Conservation (phyloP, 53 echinoderm and acorn worm genomes). For the Pentamera pediparva region DNA sequence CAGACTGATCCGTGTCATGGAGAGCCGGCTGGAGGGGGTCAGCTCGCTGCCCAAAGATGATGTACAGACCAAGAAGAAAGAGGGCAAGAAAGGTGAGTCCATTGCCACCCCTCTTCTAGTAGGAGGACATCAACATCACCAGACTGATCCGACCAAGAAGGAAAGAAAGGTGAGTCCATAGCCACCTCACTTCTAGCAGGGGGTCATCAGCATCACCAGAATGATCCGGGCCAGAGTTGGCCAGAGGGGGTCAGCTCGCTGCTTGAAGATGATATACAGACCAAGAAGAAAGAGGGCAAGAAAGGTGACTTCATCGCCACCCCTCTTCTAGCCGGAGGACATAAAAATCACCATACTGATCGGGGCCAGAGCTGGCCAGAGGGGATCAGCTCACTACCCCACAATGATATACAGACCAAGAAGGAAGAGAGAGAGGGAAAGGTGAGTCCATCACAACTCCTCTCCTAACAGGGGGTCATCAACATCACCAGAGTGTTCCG, state of each 20-base stretch:
- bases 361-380: conserved; percentile 55
- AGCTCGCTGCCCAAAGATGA: conserved; percentile 60
- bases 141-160: no score
- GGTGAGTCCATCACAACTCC: conserved; percentile 50
- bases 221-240: conserved; percentile 76
- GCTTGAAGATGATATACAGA: conserved; percentile 62
- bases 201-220: no score
- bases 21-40: conserved; percentile 57
- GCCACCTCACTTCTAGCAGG: no score
- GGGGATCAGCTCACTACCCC: conserved; percentile 41
- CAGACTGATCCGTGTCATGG: conserved; percentile 74
- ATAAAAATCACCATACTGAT: conserved; percentile 78
- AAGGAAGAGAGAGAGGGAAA: conserved; percentile 56
- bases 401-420: no score
- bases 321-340: no score
- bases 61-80: conserved; percentile 54
- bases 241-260: conserved; percentile 55
- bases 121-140: no score
- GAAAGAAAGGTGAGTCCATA: no score
- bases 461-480: no score
- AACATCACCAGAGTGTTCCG: no score
- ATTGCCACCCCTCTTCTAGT: conserved; percentile 54
- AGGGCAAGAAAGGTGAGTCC: conserved; percentile 44
- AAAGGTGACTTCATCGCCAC: conserved; percentile 35
- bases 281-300: conserved; percentile 55